Conservation (phyloP, 2,113 vertebrate genomes). For the Scophthalmus maximus region DNA sequence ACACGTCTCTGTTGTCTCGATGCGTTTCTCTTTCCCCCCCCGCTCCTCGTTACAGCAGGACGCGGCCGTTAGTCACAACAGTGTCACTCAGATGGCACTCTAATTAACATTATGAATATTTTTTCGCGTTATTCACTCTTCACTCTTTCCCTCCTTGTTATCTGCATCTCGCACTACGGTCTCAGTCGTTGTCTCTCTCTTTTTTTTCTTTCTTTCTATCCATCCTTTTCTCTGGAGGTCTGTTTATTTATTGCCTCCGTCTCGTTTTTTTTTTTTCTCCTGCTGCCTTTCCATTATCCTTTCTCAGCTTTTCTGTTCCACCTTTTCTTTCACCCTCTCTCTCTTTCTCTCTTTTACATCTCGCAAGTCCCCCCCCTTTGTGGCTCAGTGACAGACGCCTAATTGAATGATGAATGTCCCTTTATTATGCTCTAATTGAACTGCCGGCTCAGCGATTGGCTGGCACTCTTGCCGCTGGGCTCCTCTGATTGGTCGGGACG, state of each 20-base stretch:
- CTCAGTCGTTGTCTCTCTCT: neutral
- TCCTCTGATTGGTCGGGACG: slow-evolving; percentile 79
- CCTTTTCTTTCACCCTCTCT: slow-evolving; percentile 82
- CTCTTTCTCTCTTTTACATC: slow-evolving; percentile 72
- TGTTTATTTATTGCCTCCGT: slow-evolving; percentile 11
- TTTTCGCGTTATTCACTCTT: neutral
- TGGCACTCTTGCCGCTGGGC: slow-evolving; percentile 76
- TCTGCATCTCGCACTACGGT: neutral
- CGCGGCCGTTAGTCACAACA: slow-evolving; percentile 60
- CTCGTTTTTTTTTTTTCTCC: slow-evolving; percentile 66
- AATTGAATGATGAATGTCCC: slow-evolving; percentile 99
- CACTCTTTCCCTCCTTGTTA: slow-evolving; percentile 4
- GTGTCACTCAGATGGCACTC: slow-evolving; percentile 41
- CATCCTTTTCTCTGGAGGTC: neutral
- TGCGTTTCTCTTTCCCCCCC: neutral
- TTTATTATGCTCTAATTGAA: slow-evolving; percentile 98
- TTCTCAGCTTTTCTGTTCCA: slow-evolving; percentile 54
- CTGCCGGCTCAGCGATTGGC: slow-evolving; percentile 91
- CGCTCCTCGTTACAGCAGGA: slow-evolving; percentile 52
- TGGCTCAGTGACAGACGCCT: slow-evolving; percentile 96
- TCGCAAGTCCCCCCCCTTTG: slow-evolving; percentile 87
- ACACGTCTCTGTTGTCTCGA: slow-evolving; percentile 25
- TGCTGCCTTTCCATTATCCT: neutral
- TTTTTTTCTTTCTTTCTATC: slow-evolving; percentile 46
- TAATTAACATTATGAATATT: slow-evolving; percentile 67